A percentile compares a stretch with the other conserved stretches of the same genome.
Evolutionary conservation across 2,113 vertebrate species (phyloP).

Genomic region (Fregetta grallaria): DNA sequence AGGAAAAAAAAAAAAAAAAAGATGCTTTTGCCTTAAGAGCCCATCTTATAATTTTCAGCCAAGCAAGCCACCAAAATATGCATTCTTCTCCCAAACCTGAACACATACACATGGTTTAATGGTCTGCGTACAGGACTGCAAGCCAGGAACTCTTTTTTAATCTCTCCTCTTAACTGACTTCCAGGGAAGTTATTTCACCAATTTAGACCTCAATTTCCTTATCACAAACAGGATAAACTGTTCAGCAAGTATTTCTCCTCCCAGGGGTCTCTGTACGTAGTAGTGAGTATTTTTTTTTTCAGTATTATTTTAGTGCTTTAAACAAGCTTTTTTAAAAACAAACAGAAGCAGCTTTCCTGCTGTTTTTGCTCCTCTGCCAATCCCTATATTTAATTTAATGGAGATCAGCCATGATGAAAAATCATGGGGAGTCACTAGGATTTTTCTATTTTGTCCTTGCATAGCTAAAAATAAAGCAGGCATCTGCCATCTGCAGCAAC

Average conservation of each 20-base stretch:
- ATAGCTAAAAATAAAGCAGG: constrained; percentile 43
- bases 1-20: background rate
- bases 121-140: background rate
- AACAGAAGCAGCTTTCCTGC: constrained; percentile 55
- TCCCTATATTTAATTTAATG: constrained; percentile 44
- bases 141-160: background rate
- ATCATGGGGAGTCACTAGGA: constrained; percentile 3
- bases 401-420: constrained; percentile 40
- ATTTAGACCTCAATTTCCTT: background rate
- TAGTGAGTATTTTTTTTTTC: background rate
- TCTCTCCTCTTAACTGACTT: background rate
- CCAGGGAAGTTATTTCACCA: background rate
- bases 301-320: constrained; percentile 26
- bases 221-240: background rate
- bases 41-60: background rate
- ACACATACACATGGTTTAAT: background rate
- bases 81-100: background rate
- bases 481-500: constrained; percentile 1
- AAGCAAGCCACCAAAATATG: background rate
- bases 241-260: background rate
- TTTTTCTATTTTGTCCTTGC: constrained; percentile 41
- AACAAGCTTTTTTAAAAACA: constrained; percentile 24
- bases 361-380: constrained; percentile 46
- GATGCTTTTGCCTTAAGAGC: background rate
- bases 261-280: constrained; percentile 5